Percentiles rank a stretch among this genome's conserved stretches.
Conservation (phyloP, 2,888 invertebrate genomes). For the Cataglyphis cursor region DNA sequence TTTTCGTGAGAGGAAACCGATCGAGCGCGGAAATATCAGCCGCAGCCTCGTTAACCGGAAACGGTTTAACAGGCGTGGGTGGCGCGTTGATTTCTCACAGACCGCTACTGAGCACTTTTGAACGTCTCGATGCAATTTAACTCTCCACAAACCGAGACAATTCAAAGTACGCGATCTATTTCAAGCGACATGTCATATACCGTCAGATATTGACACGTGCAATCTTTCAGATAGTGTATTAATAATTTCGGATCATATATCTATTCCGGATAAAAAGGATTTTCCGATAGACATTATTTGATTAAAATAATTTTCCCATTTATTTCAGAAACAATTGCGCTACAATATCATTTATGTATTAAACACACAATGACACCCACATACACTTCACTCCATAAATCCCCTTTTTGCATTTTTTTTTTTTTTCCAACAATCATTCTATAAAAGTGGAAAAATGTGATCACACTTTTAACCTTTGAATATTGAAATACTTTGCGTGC, state of each 20-base stretch:
- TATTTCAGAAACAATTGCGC: neutral
- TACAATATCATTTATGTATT: constrained; percentile 16
- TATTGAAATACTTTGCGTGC: constrained; percentile 41
- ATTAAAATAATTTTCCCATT: constrained; percentile 9
- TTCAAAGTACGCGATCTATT: constrained; percentile 9
- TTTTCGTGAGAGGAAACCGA: constrained; percentile 40
- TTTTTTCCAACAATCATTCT: constrained; percentile 24
- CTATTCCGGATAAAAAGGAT: neutral
- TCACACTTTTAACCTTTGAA: constrained; percentile 38
- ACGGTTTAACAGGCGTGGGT: constrained; percentile 39
- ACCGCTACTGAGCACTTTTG: constrained; percentile 9
- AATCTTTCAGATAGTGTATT: neutral
- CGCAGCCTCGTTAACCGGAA: constrained; percentile 39
- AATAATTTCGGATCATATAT: neutral
- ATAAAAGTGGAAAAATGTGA: constrained; percentile 10
- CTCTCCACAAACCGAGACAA: constrained; percentile 12
- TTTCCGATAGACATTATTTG: neutral
- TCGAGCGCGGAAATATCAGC: constrained; percentile 31
- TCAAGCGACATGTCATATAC: neutral
- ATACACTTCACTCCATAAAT: constrained; percentile 22
- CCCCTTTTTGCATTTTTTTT: constrained; percentile 23
- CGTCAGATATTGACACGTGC: neutral
- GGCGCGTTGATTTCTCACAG: constrained; percentile 39
- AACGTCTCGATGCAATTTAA: constrained; percentile 13
- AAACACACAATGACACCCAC: constrained; percentile 10